A percentile compares a stretch with the other conserved stretches of the same genome.
Evolutionary conservation across 2,888 invertebrate species (phyloP).

Genomic region (Cantharis lateralis): DNA sequence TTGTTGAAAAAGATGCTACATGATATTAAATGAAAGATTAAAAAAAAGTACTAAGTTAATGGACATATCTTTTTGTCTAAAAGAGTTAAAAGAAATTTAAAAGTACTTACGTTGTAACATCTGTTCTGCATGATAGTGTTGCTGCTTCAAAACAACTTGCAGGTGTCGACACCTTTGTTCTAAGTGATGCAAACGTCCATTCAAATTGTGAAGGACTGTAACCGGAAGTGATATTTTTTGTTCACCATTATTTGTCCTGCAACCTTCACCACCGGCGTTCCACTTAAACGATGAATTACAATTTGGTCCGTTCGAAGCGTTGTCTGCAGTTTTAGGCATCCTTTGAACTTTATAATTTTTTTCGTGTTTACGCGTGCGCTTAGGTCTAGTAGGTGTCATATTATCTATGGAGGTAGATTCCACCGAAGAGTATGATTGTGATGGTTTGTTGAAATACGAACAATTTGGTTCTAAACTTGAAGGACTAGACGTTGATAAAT

Average conservation of each 20-base stretch:
- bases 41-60: neutral
- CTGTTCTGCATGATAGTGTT: constrained; percentile 67
- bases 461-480: constrained; percentile 2
- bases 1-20: too few species aligned
- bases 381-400: constrained; percentile 50
- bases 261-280: neutral
- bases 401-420: constrained; percentile 37
- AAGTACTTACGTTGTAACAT: constrained; percentile 64
- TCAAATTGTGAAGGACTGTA: constrained; percentile 48
- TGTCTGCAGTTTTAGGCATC: constrained; percentile 46
- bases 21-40: too few species aligned
- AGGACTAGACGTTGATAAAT: constrained; percentile 15
- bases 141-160: constrained; percentile 65
- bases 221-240: constrained; percentile 46
- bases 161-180: constrained; percentile 68
- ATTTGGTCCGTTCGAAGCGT: neutral
- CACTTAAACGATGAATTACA: neutral
- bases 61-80: neutral
- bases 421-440: constrained; percentile 42
- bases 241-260: constrained; percentile 30
- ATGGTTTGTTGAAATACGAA: constrained; percentile 4
- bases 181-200: constrained; percentile 54
- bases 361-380: constrained; percentile 52
- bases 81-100: neutral
- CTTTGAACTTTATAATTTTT: constrained; percentile 40